phyloP scores from a whole-genome alignment of 2,797 vertebrate genomes.

The Argentina silus region DNA sequence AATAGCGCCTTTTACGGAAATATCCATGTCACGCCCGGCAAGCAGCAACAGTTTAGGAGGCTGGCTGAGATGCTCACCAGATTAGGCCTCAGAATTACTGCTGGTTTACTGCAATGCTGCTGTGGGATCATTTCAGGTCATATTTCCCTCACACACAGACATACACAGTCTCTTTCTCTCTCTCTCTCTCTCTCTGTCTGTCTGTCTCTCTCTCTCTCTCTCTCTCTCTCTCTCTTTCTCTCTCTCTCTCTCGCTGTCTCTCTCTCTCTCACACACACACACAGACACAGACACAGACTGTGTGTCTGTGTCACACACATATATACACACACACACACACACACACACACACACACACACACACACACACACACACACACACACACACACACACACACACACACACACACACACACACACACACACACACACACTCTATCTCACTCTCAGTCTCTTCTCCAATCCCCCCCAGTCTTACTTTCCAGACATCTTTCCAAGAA shows the following conservation, averaged over 20 bases:
- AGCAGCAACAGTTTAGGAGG: constrained; percentile 55
- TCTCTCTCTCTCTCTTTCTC: constrained; percentile 16
- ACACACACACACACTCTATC: neutral
- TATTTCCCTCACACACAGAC: constrained; percentile 6
- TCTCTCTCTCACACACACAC: neutral
- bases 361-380: too few species aligned
- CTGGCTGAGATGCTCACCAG: neutral
- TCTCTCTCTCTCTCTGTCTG: constrained; percentile 18
- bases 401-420: too few species aligned
- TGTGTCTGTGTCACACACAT: too few species aligned
- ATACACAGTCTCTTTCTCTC: neutral
- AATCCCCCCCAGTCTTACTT: neutral
- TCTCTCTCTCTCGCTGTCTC: constrained; percentile 3
- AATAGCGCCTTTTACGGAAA: constrained; percentile 61
- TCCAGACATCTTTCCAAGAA: neutral
- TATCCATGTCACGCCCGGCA: constrained; percentile 52
- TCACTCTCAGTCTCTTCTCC: neutral
- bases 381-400: too few species aligned
- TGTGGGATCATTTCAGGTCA: constrained; percentile 22
- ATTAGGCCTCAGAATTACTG: neutral
- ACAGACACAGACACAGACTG: too few species aligned
- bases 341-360: too few species aligned
- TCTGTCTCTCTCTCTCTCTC: constrained; percentile 22
- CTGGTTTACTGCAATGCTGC: neutral
- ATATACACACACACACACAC: too few species aligned